phyloP scores from a whole-genome alignment of 2,113 vertebrate species.

The Antechinus stuartii region DNA sequence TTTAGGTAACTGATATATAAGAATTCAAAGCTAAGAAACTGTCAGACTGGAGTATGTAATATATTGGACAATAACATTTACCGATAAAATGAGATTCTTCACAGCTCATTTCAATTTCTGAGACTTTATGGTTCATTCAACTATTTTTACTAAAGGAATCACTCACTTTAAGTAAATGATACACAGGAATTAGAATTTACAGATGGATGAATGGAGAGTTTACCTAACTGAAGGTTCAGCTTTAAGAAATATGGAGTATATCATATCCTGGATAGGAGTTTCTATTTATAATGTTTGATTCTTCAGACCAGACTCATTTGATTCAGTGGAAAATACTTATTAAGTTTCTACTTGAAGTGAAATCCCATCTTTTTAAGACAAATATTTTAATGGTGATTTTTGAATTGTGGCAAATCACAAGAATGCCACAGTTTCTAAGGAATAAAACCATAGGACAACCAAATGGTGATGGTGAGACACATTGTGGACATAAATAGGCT shows the following conservation, averaged over 20 bases:
- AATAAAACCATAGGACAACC: background rate
- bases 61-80: background rate
- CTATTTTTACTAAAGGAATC: background rate
- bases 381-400: background rate
- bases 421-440: background rate
- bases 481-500: background rate
- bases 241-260: background rate
- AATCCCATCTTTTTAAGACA: background rate
- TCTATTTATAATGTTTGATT: background rate
- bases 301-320: background rate
- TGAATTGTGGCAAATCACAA: background rate
- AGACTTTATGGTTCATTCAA: background rate
- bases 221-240: background rate
- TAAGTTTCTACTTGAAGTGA: background rate
- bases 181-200: background rate
- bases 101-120: background rate
- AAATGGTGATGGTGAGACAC: background rate
- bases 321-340: background rate
- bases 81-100: background rate
- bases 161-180: background rate
- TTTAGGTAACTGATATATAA: background rate
- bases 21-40: background rate
- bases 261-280: background rate
- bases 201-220: background rate
- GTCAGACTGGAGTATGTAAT: background rate